Evolutionary conservation across 1,140 invertebrate species (phyloP), one percentile per base, ranked within the genome.

Genomic region (Nasonia longicornis): DNA sequence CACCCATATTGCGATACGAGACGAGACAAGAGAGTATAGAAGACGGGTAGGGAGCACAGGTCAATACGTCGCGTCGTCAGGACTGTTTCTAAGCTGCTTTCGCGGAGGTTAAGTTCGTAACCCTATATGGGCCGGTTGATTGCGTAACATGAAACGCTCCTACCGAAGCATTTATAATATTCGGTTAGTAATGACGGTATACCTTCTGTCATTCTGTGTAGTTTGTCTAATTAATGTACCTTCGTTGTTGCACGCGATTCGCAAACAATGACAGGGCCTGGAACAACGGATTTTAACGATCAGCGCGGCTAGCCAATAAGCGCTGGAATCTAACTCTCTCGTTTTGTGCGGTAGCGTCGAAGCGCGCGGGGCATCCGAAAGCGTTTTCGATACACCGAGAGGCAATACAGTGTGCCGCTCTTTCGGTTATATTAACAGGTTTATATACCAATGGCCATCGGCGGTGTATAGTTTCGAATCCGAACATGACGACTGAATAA

Each of bases 11-110:
- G 77, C 38, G n/a, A 38, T 69, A 26, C 66, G 16, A 2, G 20
- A 67, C 64, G 64, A 8, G 63, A 12, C 48, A 12, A 52, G 12
- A 16, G 22, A 31, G 10, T n/a, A n/a, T 2, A 66, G 7, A 11
- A 29, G 14, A 14, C 14, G 45, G 26, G 16, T 38, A 58, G 26
- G 4, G 2, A 14, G 45, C 22, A 26, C 26, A 26, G 42, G 31
- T 45, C 67, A 22, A 8, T 2, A 4, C 67, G 22, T 20, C 64
- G 22, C 22, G 52, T 58, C 16, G 52, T 58, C 1, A 69, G 42
- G 67, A 22, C n/a, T 26, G 29, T 71, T 48, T 48, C 14, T 79
- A 72, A 79, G 70, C 69, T 2, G 58, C 31, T 69, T 69, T 31
- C 14, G 35, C 26, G 6, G 22, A 35, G 1, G 8, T 1, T 71